phyloP scores from a whole-genome alignment of 2,888 invertebrate genomes.

The Colletes collaris region DNA sequence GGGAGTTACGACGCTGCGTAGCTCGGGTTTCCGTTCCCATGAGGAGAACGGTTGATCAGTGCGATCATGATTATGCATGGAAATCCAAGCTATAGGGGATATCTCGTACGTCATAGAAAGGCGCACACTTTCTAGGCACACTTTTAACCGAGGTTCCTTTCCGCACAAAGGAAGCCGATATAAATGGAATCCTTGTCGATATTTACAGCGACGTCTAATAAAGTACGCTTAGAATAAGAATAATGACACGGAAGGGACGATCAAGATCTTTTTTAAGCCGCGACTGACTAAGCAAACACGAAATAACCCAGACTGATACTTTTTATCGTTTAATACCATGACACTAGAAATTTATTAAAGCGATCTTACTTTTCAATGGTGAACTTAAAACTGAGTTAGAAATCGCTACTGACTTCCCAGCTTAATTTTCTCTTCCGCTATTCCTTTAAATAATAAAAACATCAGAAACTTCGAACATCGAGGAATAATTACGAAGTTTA shows the following conservation, averaged over 20 bases:
- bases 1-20: constrained; percentile 49
- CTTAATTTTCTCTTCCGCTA: too few species aligned
- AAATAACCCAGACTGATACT: too few species aligned
- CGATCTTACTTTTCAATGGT: too few species aligned
- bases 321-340: too few species aligned
- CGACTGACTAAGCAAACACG: too few species aligned
- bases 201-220: constrained; percentile 11
- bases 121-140: constrained; percentile 69
- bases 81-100: constrained; percentile 74
- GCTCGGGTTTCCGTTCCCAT: constrained; percentile 68
- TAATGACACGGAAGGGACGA: not conserved
- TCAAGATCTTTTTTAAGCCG: not conserved
- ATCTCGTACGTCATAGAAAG: constrained; percentile 70
- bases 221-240: not conserved
- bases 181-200: constrained; percentile 18
- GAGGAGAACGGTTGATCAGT: constrained; percentile 45
- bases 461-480: too few species aligned
- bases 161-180: not conserved
- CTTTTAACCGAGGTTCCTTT: constrained; percentile 19
- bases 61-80: constrained; percentile 75
- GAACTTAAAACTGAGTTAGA: too few species aligned
- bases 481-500: too few species aligned
- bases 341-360: not conserved
- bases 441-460: too few species aligned
- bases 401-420: too few species aligned